A percentile compares a stretch with the other conserved stretches of the same genome.
Conservation (phyloP, 2,113 vertebrate species). For the Plecotus auritus region DNA sequence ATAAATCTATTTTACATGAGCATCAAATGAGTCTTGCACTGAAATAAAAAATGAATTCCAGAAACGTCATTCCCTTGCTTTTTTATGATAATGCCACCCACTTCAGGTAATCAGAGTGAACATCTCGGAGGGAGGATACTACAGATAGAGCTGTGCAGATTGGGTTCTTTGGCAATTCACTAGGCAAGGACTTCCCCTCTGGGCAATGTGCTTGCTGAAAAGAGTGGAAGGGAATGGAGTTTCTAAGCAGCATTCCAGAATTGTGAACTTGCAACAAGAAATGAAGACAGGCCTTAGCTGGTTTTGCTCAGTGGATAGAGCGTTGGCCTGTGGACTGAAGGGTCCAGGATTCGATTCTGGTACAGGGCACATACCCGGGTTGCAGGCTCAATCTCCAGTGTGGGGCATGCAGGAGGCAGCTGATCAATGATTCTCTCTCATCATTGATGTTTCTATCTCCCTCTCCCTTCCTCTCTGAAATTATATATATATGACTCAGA, state of each 20-base stretch:
- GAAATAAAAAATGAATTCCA: conserved; percentile 23
- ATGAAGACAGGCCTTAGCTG: background rate
- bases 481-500: background rate
- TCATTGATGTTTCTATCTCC: too few relatives aligned
- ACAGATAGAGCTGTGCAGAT: background rate
- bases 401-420: too few relatives aligned
- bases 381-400: too few relatives aligned
- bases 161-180: background rate
- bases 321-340: too few relatives aligned
- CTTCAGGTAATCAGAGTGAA: background rate
- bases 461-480: too few relatives aligned
- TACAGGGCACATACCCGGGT: too few relatives aligned
- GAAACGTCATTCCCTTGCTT: background rate
- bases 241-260: background rate
- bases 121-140: background rate
- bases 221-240: background rate
- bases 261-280: background rate
- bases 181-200: background rate
- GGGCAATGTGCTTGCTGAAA: background rate
- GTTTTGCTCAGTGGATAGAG: too few relatives aligned
- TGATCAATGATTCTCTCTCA: too few relatives aligned
- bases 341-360: too few relatives aligned
- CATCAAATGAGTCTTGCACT: conserved; percentile 9
- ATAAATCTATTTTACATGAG: conserved; percentile 16
- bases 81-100: background rate